Evolutionary conservation across 2,888 invertebrate species (phyloP).

Genomic region (Melolontha melolontha): DNA sequence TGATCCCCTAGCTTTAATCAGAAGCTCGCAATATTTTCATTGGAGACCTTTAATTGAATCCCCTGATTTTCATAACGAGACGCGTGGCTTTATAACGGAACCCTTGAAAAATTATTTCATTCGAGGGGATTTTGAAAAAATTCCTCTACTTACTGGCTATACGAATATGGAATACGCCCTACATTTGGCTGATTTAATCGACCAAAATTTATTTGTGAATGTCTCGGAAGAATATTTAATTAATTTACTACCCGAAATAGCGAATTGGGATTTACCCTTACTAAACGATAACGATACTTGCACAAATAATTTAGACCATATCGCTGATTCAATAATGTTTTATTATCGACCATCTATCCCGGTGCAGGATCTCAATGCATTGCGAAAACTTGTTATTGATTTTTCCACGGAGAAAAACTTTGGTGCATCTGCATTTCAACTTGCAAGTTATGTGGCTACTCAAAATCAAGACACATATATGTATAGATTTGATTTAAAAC

Average conservation of each 20-base stretch:
- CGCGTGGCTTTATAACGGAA: slow-evolving; percentile 75
- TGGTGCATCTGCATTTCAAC: slow-evolving; percentile 77
- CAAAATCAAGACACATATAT: slow-evolving; percentile 72
- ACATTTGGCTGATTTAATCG: slow-evolving; percentile 69
- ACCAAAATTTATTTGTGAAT: slow-evolving; percentile 72
- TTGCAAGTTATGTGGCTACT: slow-evolving; percentile 75
- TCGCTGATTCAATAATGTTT: slow-evolving; percentile 80
- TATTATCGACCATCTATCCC: slow-evolving; percentile 80
- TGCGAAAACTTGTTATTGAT: slow-evolving; percentile 76
- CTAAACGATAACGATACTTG: slow-evolving; percentile 68
- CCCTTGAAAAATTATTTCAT: slow-evolving; percentile 74
- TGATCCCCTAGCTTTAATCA: slow-evolving; percentile 71
- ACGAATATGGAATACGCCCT: slow-evolving; percentile 87
- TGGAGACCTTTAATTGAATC: slow-evolving; percentile 86
- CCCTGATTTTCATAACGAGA: slow-evolving; percentile 73
- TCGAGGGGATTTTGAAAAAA: slow-evolving; percentile 73
- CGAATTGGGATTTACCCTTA: slow-evolving; percentile 72
- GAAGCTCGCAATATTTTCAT: slow-evolving; percentile 68
- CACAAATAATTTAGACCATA: slow-evolving; percentile 74
- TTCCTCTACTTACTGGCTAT: slow-evolving; percentile 78
- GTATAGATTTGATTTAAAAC: slow-evolving; percentile 82
- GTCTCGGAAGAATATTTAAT: slow-evolving; percentile 69
- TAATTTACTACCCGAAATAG: slow-evolving; percentile 72
- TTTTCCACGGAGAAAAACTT: slow-evolving; percentile 77
- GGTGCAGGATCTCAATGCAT: slow-evolving; percentile 71